A percentile compares a stretch with the other conserved stretches of the same genome.
phyloP scores from a whole-genome alignment of 2,888 invertebrate genomes.

The Belgica antarctica region DNA sequence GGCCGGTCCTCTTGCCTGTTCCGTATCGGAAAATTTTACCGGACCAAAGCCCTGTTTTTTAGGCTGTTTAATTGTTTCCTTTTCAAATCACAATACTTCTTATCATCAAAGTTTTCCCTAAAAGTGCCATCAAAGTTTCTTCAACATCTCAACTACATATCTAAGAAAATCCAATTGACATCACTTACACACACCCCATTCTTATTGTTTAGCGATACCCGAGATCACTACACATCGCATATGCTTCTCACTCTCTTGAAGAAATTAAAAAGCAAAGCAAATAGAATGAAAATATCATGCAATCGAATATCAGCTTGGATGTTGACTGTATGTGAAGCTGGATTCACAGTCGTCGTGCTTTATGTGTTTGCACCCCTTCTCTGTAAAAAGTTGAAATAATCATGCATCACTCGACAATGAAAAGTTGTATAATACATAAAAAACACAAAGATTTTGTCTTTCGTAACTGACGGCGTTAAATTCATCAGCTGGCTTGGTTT shows the following conservation, averaged over 20 bases:
- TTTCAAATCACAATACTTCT: too few relatives aligned
- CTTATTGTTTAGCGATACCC: too few relatives aligned
- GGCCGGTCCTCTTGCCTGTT: too few relatives aligned
- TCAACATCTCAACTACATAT: too few relatives aligned
- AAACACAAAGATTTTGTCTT: conserved; percentile 41
- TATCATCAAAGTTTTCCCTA: too few relatives aligned
- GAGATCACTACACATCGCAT: conserved; percentile 27
- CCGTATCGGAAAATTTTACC: too few relatives aligned
- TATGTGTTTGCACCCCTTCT: conserved; percentile 30
- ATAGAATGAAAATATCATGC: conserved; percentile 43
- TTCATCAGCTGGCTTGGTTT: conserved; percentile 36
- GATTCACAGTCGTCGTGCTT: conserved; percentile 24
- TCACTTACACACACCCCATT: too few relatives aligned
- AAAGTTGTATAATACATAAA: conserved; percentile 11
- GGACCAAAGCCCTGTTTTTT: too few relatives aligned
- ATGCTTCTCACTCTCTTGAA: conserved; percentile 22
- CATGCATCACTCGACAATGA: conserved; percentile 32
- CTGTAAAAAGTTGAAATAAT: conserved; percentile 4
- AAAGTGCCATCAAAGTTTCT: too few relatives aligned
- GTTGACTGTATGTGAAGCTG: conserved; percentile 2
- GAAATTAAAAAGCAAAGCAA: conserved; percentile 43
- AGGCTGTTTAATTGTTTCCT: too few relatives aligned
- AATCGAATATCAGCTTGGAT: conserved; percentile 1
- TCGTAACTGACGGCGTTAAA: conserved; percentile 38
- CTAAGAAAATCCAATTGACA: too few relatives aligned